Base-by-base conservation (phyloP, 2,888 invertebrate species). In the Vandiemenella viatica region DNA sequence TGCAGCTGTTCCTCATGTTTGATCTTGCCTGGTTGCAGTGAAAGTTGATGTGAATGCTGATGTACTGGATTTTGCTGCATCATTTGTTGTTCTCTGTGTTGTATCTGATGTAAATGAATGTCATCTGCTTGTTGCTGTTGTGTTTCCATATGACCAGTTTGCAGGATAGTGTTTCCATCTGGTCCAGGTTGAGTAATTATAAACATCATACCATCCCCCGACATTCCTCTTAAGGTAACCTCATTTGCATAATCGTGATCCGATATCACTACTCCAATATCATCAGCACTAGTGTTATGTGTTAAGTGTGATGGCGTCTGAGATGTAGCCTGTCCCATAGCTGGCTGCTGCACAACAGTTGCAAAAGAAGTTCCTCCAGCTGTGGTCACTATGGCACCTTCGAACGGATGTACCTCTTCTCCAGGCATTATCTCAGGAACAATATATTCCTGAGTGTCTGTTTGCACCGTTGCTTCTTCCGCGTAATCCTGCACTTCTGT, bases 201-300 rank as follows among this genome's bases (percentile, higher is more conserved):
- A 22, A 48, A 48, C 50, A 51, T 51, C 17, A 51, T 40, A 3
- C 44, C 42, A 23, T 51, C 49, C n/a, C 37, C 50, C 32, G 22
- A 38, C 20, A n/a, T 43, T 32, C 40, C 46, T 37, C 46, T 46
- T 6, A 43, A n/a, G 15, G 20, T 45, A 2, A 19, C 41, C 4
- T 47, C 50, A 37, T 52, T 50, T 8, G 50, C 52, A 47, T 74
- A 73, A 60, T 71, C 76, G 54, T 74, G 69, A 55, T 77, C 73
- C 54, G 72, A 76, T 42, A 78, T 66, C 46, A 78, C 76, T 76
- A 78, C 76, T 60, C 77, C 75, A 43, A 77, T 66, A 65, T 73
- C 76, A 54, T 73, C 66, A 38, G 48, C 51, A 46, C n/a, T n/a
- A n/a, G n/a, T n/a, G n/a, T 48, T 47, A 23, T 52, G 45, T 32